Base-by-base conservation (phyloP, 2,113 vertebrate species). In the Epinephelus fuscoguttatus region DNA sequence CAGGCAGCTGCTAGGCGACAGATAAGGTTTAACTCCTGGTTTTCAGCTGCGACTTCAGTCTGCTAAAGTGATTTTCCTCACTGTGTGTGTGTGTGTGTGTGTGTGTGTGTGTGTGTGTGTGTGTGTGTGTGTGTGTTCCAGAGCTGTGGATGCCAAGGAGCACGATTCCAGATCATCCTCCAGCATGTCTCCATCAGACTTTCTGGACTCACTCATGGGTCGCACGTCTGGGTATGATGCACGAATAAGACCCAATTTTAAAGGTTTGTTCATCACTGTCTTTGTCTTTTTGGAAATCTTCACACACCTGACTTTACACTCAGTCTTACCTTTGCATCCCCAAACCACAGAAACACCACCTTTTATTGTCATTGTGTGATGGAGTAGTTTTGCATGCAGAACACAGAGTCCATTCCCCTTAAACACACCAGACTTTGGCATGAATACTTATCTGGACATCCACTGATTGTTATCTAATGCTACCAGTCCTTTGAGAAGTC, bases 181-280 rank as follows among this genome's bases (percentile, higher is more conserved):
- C 93, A 96, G 96, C 88, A 94, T 99, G 94, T 99, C 98, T 92
- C 98, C 98, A 80, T 99, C 98, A 77, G 98, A 99, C 96, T 99
- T 99, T 95, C 96, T 99, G 96, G 98, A 99, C 93, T 99, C 99
- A 91, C 96, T 99, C 90, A 99, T 99, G 98, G 98, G 98, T 90
- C 97, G 96, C 89, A 99, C 98, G 79, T 99, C 98, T 1, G 98
- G 98, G 52, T 99, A 99, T 82, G 98, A 99, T 89, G 98, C 98
- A 89, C 96, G 98, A 95, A 99, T 99, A 92, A 96, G 98, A 93
- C 98, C 98, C 37, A 99, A 98, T 96, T 99, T 99, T 93, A 99
- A 99, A 98, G 98, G 98, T 98, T 97, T 89, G 95, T 92, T 75
- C 19, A 10, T 55, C 30, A 47, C 13, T 11, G 37, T 64, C 3